phyloP scores from a whole-genome alignment of 2,888 invertebrate species.

The Acheta domesticus region DNA sequence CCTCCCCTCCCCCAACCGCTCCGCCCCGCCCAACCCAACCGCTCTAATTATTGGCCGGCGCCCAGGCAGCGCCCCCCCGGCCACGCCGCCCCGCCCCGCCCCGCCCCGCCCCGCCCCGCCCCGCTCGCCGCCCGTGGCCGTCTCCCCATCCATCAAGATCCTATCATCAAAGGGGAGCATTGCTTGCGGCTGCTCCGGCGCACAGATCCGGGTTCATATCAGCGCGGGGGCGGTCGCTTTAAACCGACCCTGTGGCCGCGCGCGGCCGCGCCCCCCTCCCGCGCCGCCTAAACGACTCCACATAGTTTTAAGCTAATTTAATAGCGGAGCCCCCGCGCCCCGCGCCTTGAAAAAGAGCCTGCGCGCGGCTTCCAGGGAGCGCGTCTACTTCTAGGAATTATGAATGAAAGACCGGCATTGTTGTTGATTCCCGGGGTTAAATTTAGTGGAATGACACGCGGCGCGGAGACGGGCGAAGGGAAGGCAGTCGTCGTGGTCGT shows the following conservation, averaged over 20 bases:
- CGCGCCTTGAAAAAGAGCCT: not conserved
- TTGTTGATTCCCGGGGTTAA: not conserved
- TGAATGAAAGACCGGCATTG: constrained; percentile 30
- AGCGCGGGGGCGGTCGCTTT: constrained; percentile 18
- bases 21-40: not conserved
- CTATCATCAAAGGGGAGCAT: constrained; percentile 18
- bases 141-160: not conserved
- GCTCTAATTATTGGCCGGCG: no score
- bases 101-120: not conserved
- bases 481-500: not conserved
- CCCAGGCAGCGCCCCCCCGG: not conserved
- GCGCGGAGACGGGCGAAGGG: not conserved
- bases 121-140: not conserved
- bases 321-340: constrained; percentile 22
- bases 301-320: constrained; percentile 29
- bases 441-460: not conserved
- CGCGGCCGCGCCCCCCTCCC: no score
- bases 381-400: constrained; percentile 26
- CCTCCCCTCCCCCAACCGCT: not conserved
- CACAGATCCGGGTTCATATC: not conserved
- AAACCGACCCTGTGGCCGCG: not conserved
- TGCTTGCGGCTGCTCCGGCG: constrained; percentile 11
- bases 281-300: not conserved
- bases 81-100: not conserved
- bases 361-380: not conserved